Percentiles rank a stretch among this genome's conserved stretches.
Evolutionary conservation across 2,888 invertebrate species (phyloP).

Genomic region (Chalcis sispes): DNA sequence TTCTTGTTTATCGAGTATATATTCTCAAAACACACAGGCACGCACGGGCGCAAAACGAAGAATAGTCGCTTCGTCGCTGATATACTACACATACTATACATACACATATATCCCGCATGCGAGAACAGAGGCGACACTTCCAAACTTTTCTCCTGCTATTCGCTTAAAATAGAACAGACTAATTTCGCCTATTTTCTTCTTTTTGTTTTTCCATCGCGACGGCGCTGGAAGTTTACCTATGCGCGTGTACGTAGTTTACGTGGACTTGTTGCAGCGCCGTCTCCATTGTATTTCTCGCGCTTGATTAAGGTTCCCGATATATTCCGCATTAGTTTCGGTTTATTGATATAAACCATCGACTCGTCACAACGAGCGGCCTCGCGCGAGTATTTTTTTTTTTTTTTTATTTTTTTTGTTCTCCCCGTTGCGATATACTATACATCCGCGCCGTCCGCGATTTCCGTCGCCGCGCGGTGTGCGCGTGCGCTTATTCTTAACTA

Average conservation of each 20-base stretch:
- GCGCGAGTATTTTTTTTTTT: no score
- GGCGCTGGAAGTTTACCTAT: neutral
- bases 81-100: no score
- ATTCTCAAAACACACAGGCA: neutral
- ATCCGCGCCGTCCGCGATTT: no score
- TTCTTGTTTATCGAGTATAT: neutral
- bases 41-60: neutral
- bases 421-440: no score
- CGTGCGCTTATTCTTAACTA: no score
- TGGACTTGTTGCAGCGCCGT: neutral
- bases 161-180: neutral
- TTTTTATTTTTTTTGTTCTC: no score
- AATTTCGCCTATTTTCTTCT: neutral
- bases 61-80: neutral
- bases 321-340: constrained; percentile 56
- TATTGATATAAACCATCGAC: no score
- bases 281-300: constrained; percentile 44
- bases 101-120: no score
- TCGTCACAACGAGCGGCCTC: no score
- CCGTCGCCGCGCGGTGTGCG: no score
- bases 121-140: no score
- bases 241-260: neutral
- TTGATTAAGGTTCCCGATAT: constrained; percentile 52
- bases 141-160: no score
- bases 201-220: neutral